These are phyloP conservation scores for Nerophis lumbriciformis DNA, from an alignment of 2,113 vertebrate species.

Conservation along the genomic window DNA sequence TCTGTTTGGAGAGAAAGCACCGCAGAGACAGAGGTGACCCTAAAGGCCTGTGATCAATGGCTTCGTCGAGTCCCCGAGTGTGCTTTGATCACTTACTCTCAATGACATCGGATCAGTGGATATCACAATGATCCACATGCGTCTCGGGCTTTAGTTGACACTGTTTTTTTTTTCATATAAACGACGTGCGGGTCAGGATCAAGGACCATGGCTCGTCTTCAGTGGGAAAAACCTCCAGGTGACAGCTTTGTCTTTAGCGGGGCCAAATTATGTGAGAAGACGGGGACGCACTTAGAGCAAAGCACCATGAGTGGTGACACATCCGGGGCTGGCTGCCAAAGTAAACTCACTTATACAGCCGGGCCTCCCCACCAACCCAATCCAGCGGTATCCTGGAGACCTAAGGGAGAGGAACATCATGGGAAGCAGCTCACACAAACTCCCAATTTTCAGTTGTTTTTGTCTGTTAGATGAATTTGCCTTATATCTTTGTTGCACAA, in stretches of 20 bases:
- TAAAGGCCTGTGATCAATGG: slow-evolving; percentile 55
- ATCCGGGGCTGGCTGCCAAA: slow-evolving; percentile 58
- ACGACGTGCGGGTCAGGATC: not conserved
- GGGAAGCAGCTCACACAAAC: not conserved
- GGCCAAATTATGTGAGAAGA: slow-evolving; percentile 42
- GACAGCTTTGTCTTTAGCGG: slow-evolving; percentile 52
- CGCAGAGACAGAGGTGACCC: slow-evolving; percentile 51
- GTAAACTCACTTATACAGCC: slow-evolving; percentile 57
- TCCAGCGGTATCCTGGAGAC: slow-evolving; percentile 15
- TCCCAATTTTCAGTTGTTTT: not conserved
- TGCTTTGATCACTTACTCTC: slow-evolving; percentile 52
- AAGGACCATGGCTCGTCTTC: not conserved
- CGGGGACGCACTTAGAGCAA: slow-evolving; percentile 47
- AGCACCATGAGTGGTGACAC: slow-evolving; percentile 61
- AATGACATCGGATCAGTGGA: slow-evolving; percentile 25
- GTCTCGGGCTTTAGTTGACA: not conserved
- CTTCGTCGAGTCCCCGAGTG: slow-evolving; percentile 54
- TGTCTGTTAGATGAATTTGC: not conserved
- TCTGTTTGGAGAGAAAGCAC: slow-evolving; percentile 47
- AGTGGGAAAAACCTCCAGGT: slow-evolving; percentile 31
- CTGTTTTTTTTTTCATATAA: not conserved
- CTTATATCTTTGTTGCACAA: not conserved
- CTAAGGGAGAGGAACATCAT: slow-evolving; percentile 13
- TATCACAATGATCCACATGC: slow-evolving; percentile 6
- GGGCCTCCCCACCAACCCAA: slow-evolving; percentile 11